Evolutionary conservation across 2,888 invertebrate species (phyloP).

Genomic region (Arge pagana): DNA sequence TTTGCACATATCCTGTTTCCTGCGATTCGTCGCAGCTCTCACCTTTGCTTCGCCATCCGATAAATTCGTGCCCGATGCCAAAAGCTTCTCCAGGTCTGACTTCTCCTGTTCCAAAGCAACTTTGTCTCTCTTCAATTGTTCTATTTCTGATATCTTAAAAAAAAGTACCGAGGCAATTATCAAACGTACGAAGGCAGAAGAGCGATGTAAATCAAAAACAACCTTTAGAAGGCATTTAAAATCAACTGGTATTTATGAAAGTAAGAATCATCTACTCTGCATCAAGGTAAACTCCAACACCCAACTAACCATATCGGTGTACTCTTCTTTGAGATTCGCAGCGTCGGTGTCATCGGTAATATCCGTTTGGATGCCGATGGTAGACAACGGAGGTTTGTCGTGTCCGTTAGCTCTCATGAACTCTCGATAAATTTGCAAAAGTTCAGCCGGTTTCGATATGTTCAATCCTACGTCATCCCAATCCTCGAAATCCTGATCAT

Average conservation of each 20-base stretch:
- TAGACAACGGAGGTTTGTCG: slow-evolving; percentile 60
- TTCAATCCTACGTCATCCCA: slow-evolving; percentile 92
- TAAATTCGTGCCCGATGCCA: slow-evolving; percentile 32
- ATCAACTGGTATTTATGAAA: too few species aligned
- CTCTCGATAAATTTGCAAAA: slow-evolving; percentile 72
- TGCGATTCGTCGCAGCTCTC: too few species aligned
- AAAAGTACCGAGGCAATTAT: too few species aligned
- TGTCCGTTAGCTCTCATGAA: slow-evolving; percentile 58
- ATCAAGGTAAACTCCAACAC: too few species aligned
- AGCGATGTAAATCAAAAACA: not conserved
- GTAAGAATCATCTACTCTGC: not conserved
- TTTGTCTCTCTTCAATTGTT: slow-evolving; percentile 63
- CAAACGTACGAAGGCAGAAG: not conserved
- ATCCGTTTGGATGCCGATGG: slow-evolving; percentile 51
- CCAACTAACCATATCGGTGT: slow-evolving; percentile 37
- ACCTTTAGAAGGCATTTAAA: too few species aligned
- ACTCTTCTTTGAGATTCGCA: slow-evolving; percentile 33
- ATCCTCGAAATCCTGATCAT: slow-evolving; percentile 88
- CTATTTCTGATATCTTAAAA: slow-evolving; percentile 62
- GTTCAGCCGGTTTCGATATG: slow-evolving; percentile 77
- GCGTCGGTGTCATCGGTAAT: slow-evolving; percentile 19
- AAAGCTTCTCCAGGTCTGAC: slow-evolving; percentile 62
- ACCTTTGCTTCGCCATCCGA: slow-evolving; percentile 35
- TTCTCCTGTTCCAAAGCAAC: slow-evolving; percentile 64
- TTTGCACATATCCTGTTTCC: slow-evolving; percentile 8